Conservation (phyloP, 2,113 vertebrate species). For the Centropus unirufus region DNA sequence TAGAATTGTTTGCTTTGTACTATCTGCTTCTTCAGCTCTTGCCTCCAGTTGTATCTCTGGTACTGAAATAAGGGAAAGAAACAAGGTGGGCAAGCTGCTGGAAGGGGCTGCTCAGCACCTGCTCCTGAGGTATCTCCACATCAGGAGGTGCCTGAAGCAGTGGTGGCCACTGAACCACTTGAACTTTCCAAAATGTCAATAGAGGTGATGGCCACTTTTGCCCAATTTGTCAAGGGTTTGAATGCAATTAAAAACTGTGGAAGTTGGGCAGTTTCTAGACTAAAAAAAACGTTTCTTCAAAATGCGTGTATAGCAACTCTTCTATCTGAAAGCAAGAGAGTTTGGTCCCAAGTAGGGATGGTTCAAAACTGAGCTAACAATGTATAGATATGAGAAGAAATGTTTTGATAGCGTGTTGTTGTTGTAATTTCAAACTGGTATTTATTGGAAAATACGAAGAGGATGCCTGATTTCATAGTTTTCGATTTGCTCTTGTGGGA, state of each 20-base stretch:
- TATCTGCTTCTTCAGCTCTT: background rate
- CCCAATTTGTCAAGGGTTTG: too few relatives aligned
- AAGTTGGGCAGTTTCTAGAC: background rate
- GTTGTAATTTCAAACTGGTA: background rate
- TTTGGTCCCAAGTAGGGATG: background rate
- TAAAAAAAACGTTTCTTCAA: background rate
- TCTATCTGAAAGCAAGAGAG: background rate
- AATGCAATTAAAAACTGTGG: accelerated
- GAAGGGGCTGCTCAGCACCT: background rate
- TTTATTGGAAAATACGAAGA: background rate
- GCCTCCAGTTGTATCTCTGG: background rate
- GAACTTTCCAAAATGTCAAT: accelerated
- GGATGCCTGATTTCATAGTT: background rate
- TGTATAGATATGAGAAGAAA: background rate
- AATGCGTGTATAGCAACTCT: background rate
- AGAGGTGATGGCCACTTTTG: background rate
- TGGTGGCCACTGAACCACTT: background rate
- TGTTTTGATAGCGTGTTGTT: background rate
- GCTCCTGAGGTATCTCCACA: background rate
- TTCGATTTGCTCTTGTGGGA: background rate
- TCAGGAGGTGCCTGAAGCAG: background rate
- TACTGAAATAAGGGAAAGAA: background rate
- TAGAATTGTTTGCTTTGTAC: background rate
- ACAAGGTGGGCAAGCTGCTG: background rate
- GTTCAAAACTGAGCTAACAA: background rate